Percentiles rank a stretch among this genome's conserved stretches.
Evolutionary conservation across 2,888 invertebrate species (phyloP).

Genomic region (Drosophila nr. perissopoda): DNA sequence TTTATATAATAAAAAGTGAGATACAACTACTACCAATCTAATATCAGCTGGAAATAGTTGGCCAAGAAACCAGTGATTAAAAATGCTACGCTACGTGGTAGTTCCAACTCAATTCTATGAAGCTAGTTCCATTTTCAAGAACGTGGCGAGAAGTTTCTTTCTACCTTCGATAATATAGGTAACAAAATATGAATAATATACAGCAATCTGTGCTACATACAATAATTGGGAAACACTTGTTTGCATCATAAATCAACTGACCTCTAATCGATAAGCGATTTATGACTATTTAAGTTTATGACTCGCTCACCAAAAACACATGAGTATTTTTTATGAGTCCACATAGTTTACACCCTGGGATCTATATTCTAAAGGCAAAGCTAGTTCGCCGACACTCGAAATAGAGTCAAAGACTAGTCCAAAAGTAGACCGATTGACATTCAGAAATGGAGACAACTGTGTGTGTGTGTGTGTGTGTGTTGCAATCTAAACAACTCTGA

Average conservation of each 20-base stretch:
- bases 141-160: too few relatives aligned
- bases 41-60: background rate
- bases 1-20: background rate
- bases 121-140: too few relatives aligned
- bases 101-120: too few relatives aligned
- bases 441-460: background rate
- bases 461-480: background rate
- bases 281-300: too few relatives aligned
- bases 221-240: slow-evolving; percentile 1
- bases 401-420: background rate
- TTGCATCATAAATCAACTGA: slow-evolving; percentile 10
- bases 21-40: background rate
- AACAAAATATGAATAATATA: background rate
- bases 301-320: background rate
- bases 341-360: background rate
- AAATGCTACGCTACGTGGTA: background rate
- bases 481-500: slow-evolving; percentile 9
- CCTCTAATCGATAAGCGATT: background rate
- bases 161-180: background rate
- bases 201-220: background rate
- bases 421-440: background rate
- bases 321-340: background rate
- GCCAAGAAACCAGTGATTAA: background rate
- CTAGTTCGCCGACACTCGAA: background rate
- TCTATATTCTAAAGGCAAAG: background rate